Conservation (phyloP, 2,888 invertebrate species). For the Pherbina coryleti region DNA sequence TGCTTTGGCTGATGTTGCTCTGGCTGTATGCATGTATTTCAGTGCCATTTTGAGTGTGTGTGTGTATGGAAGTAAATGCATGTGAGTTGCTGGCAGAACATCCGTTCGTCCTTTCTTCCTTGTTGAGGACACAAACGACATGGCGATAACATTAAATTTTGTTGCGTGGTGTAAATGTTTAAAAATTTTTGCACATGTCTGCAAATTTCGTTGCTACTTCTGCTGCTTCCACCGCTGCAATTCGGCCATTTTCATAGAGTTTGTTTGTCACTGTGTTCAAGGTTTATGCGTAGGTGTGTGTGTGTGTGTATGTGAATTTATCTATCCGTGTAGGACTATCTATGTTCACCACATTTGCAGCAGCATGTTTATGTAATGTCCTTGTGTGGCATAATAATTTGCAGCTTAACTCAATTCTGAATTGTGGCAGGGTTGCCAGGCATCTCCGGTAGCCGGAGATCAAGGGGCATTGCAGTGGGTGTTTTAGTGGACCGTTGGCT, state of each 20-base stretch:
- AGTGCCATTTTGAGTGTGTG: neutral
- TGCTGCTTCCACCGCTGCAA: neutral
- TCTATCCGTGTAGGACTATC: neutral
- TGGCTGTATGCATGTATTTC: neutral
- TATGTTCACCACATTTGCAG: conserved; percentile 18
- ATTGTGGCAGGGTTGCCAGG: neutral
- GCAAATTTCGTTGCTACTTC: neutral
- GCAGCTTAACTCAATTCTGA: conserved; percentile 44
- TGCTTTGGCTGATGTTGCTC: neutral
- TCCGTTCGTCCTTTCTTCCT: neutral
- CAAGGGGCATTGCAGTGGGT: neutral
- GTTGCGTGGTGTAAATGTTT: conserved; percentile 28
- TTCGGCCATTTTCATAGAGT: neutral
- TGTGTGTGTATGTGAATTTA: neutral
- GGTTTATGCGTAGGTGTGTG: neutral
- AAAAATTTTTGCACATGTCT: conserved; percentile 32
- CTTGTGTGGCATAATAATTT: conserved; percentile 45
- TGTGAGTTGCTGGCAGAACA: neutral
- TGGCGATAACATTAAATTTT: conserved; percentile 32
- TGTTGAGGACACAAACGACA: conserved; percentile 14
- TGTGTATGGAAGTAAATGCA: neutral
- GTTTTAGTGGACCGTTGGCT: neutral
- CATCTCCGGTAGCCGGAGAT: neutral
- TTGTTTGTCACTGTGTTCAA: neutral
- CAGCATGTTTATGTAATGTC: conserved; percentile 42